These are phyloP conservation scores for Theretra japonica DNA, from an alignment of 2,888 invertebrate species.

Conservation along the genomic window DNA sequence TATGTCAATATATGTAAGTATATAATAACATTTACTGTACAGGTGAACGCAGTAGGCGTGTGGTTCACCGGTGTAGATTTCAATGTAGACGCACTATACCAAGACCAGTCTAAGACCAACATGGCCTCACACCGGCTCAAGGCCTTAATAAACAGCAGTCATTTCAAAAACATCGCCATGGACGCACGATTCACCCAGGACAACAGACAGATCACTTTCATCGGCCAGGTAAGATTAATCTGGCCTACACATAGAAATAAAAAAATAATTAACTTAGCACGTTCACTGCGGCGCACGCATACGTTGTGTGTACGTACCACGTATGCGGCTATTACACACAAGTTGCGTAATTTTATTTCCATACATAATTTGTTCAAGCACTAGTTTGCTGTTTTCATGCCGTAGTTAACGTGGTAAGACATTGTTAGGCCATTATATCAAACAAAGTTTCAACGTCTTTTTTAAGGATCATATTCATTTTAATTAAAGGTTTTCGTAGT, in stretches of 20 bases:
- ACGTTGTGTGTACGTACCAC: no score
- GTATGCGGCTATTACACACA: no score
- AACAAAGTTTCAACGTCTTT: no score
- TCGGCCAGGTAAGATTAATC: conserved; percentile 85
- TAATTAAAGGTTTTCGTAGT: no score
- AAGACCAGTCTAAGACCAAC: conserved; percentile 88
- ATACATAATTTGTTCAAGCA: no score
- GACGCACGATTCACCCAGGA: conserved; percentile 88
- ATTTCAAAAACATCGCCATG: conserved; percentile 88
- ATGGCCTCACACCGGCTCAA: conserved; percentile 88
- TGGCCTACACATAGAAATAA: neutral
- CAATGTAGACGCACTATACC: conserved; percentile 89
- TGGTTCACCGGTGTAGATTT: conserved; percentile 93
- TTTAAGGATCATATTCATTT: no score
- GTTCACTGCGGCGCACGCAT: no score
- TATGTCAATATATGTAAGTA: neutral
- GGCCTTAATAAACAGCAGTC: conserved; percentile 88
- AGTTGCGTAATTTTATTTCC: no score
- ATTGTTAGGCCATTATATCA: no score
- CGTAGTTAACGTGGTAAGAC: no score
- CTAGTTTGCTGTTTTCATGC: no score
- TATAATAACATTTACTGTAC: conserved; percentile 30
- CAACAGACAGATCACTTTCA: conserved; percentile 87
- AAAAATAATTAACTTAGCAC: no score
- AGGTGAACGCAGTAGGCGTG: conserved; percentile 89